Evolutionary conservation across 2,888 invertebrate species (phyloP).

Genomic region (Strigamia crassipes): DNA sequence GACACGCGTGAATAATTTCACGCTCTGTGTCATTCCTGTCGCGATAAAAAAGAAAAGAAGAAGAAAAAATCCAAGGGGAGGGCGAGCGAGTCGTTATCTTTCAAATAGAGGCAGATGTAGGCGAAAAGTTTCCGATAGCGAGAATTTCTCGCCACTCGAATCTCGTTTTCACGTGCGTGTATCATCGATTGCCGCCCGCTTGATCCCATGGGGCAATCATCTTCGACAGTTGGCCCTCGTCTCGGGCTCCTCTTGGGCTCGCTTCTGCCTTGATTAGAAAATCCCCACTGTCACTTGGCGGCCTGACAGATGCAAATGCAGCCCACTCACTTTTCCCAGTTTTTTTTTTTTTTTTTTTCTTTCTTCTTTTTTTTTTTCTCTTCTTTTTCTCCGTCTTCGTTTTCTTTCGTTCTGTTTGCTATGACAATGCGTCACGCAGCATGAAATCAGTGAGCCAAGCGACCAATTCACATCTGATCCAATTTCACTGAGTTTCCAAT

Average conservation of each 20-base stretch:
- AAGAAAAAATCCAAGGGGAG: neutral
- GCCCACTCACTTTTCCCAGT: neutral
- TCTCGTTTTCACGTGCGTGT: conserved; percentile 34
- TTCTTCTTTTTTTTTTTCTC: neutral
- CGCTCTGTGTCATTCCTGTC: conserved; percentile 24
- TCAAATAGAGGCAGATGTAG: conserved; percentile 14
- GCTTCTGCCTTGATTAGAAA: conserved; percentile 28
- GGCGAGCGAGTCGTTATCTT: neutral
- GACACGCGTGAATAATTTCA: conserved; percentile 36
- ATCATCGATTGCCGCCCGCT: conserved; percentile 34
- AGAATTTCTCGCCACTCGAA: conserved; percentile 19
- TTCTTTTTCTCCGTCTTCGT: too few species aligned
- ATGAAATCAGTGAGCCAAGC: conserved; percentile 30
- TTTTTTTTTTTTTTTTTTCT: too few species aligned
- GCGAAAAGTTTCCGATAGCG: conserved; percentile 24
- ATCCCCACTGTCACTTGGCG: conserved; percentile 34
- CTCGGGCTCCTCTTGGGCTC: conserved; percentile 10
- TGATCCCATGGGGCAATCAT: conserved; percentile 37
- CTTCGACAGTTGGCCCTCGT: conserved; percentile 32
- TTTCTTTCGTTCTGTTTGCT: neutral
- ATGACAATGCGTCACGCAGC: neutral
- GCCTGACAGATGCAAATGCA: conserved; percentile 37
- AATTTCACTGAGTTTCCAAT: conserved; percentile 20
- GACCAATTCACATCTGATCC: conserved; percentile 2
- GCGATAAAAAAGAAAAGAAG: conserved; percentile 8